Evolutionary conservation across 2,113 vertebrate genomes (phyloP).

Genomic region (Maccullochella peelii): DNA sequence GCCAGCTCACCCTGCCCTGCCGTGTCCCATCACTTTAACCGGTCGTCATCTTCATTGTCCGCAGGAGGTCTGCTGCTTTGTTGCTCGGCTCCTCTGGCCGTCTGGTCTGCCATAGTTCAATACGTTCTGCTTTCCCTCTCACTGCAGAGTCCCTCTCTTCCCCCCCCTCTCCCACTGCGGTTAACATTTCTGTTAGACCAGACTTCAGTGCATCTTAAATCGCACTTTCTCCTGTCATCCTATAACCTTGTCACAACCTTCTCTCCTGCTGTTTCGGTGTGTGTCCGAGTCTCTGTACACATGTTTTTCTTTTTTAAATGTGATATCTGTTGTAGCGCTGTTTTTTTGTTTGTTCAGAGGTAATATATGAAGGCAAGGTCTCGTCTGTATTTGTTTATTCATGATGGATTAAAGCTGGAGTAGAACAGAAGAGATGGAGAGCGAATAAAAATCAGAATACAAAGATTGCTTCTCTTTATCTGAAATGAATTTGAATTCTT

Average conservation of each 20-base stretch:
- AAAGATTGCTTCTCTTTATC: neutral
- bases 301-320: constrained; percentile 41
- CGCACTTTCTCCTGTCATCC: constrained; percentile 53
- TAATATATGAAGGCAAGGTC: constrained; percentile 59
- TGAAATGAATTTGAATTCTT: neutral
- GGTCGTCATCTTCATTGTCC: neutral
- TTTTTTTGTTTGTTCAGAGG: constrained; percentile 64
- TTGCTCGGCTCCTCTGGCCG: constrained; percentile 9
- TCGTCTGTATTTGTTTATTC: constrained; percentile 54
- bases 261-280: constrained; percentile 13
- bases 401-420: constrained; percentile 54
- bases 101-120: constrained; percentile 12
- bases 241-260: constrained; percentile 14
- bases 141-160: neutral
- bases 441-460: constrained; percentile 73
- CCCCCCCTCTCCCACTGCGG: constrained; percentile 9
- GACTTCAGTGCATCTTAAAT: constrained; percentile 37
- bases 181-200: constrained; percentile 37
- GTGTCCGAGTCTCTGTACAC: constrained; percentile 37
- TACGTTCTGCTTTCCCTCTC: constrained; percentile 6
- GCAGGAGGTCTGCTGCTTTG: constrained; percentile 18
- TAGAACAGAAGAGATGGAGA: constrained; percentile 57
- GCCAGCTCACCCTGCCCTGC: neutral
- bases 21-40: constrained; percentile 5
- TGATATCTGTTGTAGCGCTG: constrained; percentile 62